A percentile compares a stretch with the other conserved stretches of the same genome.
These are phyloP conservation scores for Halocynthia aurantium DNA, from an alignment of 23 tunicate species.

Conservation along the genomic window DNA sequence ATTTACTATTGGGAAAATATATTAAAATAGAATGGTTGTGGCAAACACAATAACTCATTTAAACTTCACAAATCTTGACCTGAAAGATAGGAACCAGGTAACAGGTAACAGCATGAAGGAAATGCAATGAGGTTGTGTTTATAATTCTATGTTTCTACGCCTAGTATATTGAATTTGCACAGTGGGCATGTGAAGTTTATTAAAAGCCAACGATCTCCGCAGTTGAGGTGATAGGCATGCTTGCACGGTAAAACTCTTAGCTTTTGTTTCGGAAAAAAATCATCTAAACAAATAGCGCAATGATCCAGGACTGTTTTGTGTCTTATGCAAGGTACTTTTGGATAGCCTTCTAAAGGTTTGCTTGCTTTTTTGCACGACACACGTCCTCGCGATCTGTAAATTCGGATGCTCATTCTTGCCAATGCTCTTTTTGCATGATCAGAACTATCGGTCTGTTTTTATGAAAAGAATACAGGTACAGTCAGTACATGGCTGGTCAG, in stretches of 20 bases:
- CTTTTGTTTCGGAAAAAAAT: conserved; percentile 23
- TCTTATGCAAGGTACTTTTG: not conserved
- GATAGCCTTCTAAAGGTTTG: not conserved
- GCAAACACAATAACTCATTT: too few relatives aligned
- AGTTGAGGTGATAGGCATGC: conserved; percentile 23
- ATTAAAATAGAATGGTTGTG: too few relatives aligned
- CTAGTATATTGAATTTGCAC: conserved; percentile 33
- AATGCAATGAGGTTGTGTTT: too few relatives aligned
- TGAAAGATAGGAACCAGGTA: too few relatives aligned
- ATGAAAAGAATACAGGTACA: conserved; percentile 14
- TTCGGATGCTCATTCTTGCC: conserved; percentile 16
- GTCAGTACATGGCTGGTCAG: too few relatives aligned
- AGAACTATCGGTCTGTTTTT: conserved; percentile 9
- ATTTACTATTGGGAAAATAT: too few relatives aligned
- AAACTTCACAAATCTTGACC: too few relatives aligned
- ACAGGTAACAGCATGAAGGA: too few relatives aligned
- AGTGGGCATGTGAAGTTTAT: conserved; percentile 24
- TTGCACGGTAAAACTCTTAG: conserved; percentile 29
- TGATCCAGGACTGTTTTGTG: conserved; percentile 7
- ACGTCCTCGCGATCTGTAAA: conserved; percentile 13
- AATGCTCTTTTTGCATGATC: not conserved
- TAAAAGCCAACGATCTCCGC: conserved; percentile 32
- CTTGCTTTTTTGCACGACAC: not conserved
- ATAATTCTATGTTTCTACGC: not conserved
- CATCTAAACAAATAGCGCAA: conserved; percentile 33